A percentile compares a stretch with the other conserved stretches of the same genome.
These are phyloP conservation scores for Avahi laniger DNA, from an alignment of 2,797 vertebrate species.

Conservation along the genomic window DNA sequence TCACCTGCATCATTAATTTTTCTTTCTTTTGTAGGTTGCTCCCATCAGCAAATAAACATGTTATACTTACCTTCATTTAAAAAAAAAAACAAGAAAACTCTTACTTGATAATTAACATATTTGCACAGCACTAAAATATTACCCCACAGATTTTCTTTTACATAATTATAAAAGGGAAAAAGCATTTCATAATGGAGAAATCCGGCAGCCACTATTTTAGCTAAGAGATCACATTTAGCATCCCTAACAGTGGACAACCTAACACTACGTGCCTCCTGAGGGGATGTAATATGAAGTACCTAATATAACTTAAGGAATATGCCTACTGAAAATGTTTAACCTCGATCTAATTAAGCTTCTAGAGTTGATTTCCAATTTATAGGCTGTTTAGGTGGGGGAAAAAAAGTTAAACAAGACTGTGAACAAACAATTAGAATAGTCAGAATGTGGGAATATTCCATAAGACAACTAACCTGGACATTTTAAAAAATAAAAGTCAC, in stretches of 20 bases:
- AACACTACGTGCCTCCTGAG: neutral
- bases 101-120: neutral
- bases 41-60: neutral
- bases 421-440: neutral
- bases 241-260: neutral
- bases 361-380: neutral
- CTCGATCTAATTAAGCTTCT: neutral
- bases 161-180: neutral
- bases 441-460: neutral
- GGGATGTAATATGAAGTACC: neutral
- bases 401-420: neutral
- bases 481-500: neutral
- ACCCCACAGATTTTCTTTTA: neutral
- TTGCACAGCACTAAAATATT: neutral
- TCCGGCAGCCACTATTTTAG: neutral
- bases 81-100: neutral
- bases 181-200: neutral
- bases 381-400: neutral
- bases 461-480: neutral
- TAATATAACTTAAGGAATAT: neutral
- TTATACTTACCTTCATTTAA: neutral
- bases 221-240: slow-evolving; percentile 7
- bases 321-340: neutral
- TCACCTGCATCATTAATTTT: neutral
- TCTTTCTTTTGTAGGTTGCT: neutral